These are phyloP conservation scores for Terrapene triunguis DNA, from an alignment of 2,113 vertebrate genomes.

Conservation along the genomic window DNA sequence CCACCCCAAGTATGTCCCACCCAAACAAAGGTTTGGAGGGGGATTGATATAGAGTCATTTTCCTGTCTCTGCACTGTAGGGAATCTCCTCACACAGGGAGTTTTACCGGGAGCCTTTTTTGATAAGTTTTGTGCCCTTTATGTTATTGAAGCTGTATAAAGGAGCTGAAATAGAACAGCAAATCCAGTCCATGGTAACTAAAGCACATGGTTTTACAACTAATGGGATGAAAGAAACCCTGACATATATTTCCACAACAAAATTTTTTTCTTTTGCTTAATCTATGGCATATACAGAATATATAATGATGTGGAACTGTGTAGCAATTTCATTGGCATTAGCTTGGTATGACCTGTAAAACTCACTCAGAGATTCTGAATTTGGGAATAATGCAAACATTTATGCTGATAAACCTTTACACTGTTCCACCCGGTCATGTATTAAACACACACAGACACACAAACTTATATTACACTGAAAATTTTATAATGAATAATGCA, in stretches of 20 bases:
- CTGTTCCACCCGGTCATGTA: accelerated
- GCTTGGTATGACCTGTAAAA: background rate
- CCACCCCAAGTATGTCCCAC: background rate
- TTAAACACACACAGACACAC: background rate
- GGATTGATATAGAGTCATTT: background rate
- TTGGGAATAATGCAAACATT: accelerated
- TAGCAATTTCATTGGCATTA: background rate
- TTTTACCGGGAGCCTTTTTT: no score
- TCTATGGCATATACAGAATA: accelerated
- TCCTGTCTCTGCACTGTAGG: background rate
- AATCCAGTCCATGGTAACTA: background rate
- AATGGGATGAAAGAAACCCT: background rate
- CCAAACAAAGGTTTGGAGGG: background rate
- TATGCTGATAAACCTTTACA: accelerated
- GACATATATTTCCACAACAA: background rate
- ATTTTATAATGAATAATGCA: background rate
- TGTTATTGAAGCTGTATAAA: accelerated
- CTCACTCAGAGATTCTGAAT: accelerated
- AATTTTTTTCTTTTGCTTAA: no score
- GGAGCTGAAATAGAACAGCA: background rate
- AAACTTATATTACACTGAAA: background rate
- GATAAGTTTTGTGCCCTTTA: background rate
- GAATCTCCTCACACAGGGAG: background rate
- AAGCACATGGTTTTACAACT: background rate
- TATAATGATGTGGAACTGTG: background rate